Percentiles rank a stretch among this genome's conserved stretches.
Conservation (phyloP, 1,140 invertebrate species). For the Drosophila orena region DNA sequence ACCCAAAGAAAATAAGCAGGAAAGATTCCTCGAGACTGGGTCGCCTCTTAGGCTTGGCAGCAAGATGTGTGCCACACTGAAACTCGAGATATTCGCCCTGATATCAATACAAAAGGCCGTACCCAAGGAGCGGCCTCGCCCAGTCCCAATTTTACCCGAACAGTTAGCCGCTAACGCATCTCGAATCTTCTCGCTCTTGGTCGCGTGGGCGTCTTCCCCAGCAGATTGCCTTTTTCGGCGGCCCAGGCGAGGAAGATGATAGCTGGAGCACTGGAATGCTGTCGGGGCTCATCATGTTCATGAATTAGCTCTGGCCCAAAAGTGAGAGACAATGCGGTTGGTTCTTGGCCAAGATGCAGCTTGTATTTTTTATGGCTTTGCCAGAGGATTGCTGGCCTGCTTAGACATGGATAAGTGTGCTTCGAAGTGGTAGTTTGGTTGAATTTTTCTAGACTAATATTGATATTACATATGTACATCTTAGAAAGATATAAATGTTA, state of each 20-base stretch:
- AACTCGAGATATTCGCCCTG: constrained; percentile 82
- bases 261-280: constrained; percentile 50
- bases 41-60: constrained; percentile 52
- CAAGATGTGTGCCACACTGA: constrained; percentile 76
- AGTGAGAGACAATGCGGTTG: not conserved
- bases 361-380: constrained; percentile 24
- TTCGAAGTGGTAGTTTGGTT: too few relatives aligned
- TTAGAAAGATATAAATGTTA: too few relatives aligned
- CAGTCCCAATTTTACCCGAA: constrained; percentile 50
- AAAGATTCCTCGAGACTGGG: constrained; percentile 28
- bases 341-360: not conserved
- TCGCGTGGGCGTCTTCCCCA: constrained; percentile 70
- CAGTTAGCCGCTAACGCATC: constrained; percentile 69
- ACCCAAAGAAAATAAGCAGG: constrained; percentile 11
- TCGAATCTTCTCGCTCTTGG: constrained; percentile 27
- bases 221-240: constrained; percentile 52
- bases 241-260: constrained; percentile 30
- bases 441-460: too few relatives aligned
- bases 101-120: constrained; percentile 75
- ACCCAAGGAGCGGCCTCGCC: constrained; percentile 54
- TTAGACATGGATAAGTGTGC: not conserved
- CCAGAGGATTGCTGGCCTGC: not conserved
- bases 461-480: too few relatives aligned
- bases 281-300: constrained; percentile 60
- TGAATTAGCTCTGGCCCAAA: constrained; percentile 53